A percentile compares a stretch with the other conserved stretches of the same genome.
phyloP scores from a whole-genome alignment of 2,113 vertebrate species.

The Crypturellus undulatus region DNA sequence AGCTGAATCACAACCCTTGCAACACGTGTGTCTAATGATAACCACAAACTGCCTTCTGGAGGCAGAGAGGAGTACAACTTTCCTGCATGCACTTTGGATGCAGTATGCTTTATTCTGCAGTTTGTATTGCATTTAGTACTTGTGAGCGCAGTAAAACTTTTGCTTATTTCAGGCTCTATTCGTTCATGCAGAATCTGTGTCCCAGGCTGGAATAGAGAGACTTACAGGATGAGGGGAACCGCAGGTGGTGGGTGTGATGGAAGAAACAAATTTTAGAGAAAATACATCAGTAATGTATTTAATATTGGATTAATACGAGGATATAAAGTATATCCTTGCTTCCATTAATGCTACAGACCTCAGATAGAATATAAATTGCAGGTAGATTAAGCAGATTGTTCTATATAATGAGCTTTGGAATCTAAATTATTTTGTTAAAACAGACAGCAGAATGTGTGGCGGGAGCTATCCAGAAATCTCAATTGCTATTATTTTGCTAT shows the following conservation, averaged over 20 bases:
- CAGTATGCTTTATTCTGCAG: not conserved
- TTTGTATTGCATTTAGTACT: not conserved
- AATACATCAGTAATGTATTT: not conserved
- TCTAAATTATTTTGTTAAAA: not conserved
- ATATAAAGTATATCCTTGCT: accelerated
- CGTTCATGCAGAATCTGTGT: not conserved
- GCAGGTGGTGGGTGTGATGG: accelerated
- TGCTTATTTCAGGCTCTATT: not conserved
- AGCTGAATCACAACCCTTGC: conserved; percentile 57
- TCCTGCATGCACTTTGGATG: not conserved
- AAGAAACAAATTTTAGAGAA: not conserved
- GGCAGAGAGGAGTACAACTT: not conserved
- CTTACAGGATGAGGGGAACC: not conserved
- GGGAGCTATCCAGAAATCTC: not conserved
- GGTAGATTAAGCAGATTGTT: not conserved
- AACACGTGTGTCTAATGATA: conserved; percentile 24
- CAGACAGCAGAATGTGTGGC: not conserved
- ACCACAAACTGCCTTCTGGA: not conserved
- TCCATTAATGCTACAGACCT: not conserved
- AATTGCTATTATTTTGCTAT: not conserved
- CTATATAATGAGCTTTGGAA: not conserved
- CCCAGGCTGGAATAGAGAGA: not conserved
- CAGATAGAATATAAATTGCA: not conserved
- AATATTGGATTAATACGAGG: not conserved
- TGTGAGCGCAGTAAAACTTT: not conserved